phyloP scores from a whole-genome alignment of 2,888 invertebrate genomes.

The Eremobia ochroleuca region DNA sequence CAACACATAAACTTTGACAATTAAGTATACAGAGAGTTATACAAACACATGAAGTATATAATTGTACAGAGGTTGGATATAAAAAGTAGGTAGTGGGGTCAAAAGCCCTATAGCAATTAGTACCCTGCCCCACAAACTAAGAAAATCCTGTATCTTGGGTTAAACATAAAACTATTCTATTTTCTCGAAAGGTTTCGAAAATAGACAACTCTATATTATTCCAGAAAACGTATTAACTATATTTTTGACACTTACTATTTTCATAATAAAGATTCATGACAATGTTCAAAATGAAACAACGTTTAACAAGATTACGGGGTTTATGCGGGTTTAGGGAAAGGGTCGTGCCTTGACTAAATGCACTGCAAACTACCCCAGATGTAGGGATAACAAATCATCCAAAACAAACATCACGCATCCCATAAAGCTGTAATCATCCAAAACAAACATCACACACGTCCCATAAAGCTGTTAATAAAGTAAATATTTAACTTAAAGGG shows the following conservation, averaged over 20 bases:
- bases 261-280: conserved; percentile 37
- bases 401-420: conserved; percentile 45
- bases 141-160: no score
- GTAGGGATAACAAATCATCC: conserved; percentile 43
- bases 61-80: no score
- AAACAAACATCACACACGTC: conserved; percentile 43
- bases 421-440: conserved; percentile 51
- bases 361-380: conserved; percentile 47
- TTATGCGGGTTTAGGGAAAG: conserved; percentile 28
- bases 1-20: no score
- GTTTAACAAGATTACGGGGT: conserved; percentile 43
- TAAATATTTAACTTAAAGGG: conserved; percentile 41
- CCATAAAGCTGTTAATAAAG: conserved; percentile 42
- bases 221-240: background rate
- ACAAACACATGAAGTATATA: no score
- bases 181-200: conserved; percentile 16
- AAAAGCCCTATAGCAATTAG: no score
- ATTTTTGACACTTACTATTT: background rate
- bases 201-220: conserved; percentile 7
- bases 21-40: no score
- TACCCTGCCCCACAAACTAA: no score
- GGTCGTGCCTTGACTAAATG: conserved; percentile 36
- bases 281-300: conserved; percentile 38
- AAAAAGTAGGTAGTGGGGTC: no score
- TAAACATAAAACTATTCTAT: background rate